Evolutionary conservation across 2,797 vertebrate species (phyloP), one percentile per base, ranked within the genome.

Genomic region (Alauda arvensis): DNA sequence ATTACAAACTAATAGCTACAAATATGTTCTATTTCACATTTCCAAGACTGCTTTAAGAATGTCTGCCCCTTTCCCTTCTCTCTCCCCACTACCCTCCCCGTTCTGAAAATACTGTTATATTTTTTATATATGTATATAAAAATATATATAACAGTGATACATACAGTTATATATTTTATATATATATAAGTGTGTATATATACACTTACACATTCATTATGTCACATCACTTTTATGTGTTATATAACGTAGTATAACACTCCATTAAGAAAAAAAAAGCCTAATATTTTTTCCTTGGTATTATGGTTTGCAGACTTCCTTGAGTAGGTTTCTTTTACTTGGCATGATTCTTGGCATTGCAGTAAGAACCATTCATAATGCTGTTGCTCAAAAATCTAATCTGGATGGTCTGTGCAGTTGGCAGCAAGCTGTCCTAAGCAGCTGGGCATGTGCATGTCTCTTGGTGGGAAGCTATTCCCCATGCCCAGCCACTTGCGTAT

Each of bases 71-170:
- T 28, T 7, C 5, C 8, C 1, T 57, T 26, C 26, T 57, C 8
- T 43, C 12, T 8, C 3, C 16, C 15, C 11, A 1, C 8, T 11
- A 7, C 10, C 4, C 17, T 11, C 19, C 9, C 14, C 0, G 0
- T 42, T 59, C 15, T 70, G 60, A 75, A 79, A 77, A 71, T 56
- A 10, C 4, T 52, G 10, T 33, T 77, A 42, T 3, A 2, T 51
- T 67, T n/a, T n/a, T n/a, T 37, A 37, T 37, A 37, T 37, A 37
- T 37, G 10, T 37, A 37, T 37, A 37, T 37, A 37, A 8, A 37
- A 8, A 37, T 37, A 37, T 37, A 37, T 37, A 37, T n/a, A n/a
- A n/a, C n/a, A n/a, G n/a, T n/a, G n/a, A n/a, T n/a, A n/a, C n/a
- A n/a, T n/a, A n/a, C n/a, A n/a, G n/a, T n/a, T n/a, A n/a, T n/a